Base-by-base conservation (phyloP, 2,888 invertebrate species). In the Cheilosia impressa region DNA sequence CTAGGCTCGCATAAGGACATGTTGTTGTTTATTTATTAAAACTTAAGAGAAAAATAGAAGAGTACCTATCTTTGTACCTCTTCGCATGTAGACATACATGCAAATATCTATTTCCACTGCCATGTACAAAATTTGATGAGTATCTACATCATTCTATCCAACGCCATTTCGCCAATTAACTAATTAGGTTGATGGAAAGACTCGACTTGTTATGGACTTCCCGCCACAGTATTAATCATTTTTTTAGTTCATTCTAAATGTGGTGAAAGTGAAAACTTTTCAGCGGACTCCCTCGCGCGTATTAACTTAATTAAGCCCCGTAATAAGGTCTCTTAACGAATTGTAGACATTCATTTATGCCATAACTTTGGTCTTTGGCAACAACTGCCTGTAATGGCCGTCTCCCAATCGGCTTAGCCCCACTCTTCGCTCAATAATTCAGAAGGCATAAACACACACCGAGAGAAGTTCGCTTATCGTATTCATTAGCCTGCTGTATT, bases 331-430 rank as follows among this genome's bases (percentile, higher is more conserved):
- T 38, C 52, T 17, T 38, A 66, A 72, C 43, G 65, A 65, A 58
- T 47, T n/a, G 13, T 43, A 60, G 47, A 58, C 45, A 43, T 73
- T 66, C 60, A 71, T 71, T 71, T 41, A 38, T 13, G n/a, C 52
- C 58, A 60, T 73, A 58, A 72, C 19, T 72, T 68, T 60, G 47
- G 53, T 24, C 34, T 7, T 43, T 43, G 60, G 58, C 38, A 76
- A 65, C 76, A 76, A 71, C 47, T 81, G 76, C 43, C 34, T n/a
- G n/a, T 43, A 65, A 81, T 71, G 41, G 41, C 27, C 43, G 41
- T 22, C 22, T 2, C 31, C 13, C 22, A 58, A 79, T 38, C 34
- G 17, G 47, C 43, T 22, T 71, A 22, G 41, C 41, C 53, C 31
- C 45, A 7, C n/a, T 27, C 10, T n/a, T 10, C 24, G 22, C 22